Conservation (phyloP, 2,888 invertebrate genomes). For the Sphinx pinastri region DNA sequence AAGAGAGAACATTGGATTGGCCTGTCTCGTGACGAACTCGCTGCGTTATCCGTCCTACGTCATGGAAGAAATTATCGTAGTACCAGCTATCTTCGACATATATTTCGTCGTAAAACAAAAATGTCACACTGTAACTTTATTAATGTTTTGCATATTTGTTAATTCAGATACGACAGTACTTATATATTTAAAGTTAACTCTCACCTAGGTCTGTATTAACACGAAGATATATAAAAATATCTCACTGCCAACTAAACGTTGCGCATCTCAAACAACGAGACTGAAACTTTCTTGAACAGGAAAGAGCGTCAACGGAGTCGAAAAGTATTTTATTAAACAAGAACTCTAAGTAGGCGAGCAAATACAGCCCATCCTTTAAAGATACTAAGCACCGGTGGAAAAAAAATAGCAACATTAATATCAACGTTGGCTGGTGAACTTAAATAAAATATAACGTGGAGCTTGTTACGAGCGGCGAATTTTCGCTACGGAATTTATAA, state of each 20-base stretch:
- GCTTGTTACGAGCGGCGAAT: slow-evolving; percentile 20
- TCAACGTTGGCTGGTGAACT: background rate
- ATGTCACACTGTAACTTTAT: too few relatives aligned
- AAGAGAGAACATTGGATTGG: too few relatives aligned
- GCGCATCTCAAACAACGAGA: slow-evolving; percentile 11
- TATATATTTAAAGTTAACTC: too few relatives aligned
- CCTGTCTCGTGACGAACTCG: too few relatives aligned
- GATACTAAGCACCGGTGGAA: slow-evolving; percentile 17
- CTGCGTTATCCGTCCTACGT: too few relatives aligned
- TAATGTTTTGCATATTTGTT: too few relatives aligned
- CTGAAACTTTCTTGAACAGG: slow-evolving; percentile 13
- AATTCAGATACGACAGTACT: too few relatives aligned
- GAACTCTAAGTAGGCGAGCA: slow-evolving; percentile 17
- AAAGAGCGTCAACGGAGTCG: slow-evolving; percentile 7
- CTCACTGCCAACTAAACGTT: background rate
- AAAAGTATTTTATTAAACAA: slow-evolving; percentile 28
- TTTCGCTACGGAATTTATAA: slow-evolving; percentile 25
- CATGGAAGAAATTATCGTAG: too few relatives aligned
- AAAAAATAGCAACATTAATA: slow-evolving; percentile 28
- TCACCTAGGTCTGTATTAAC: background rate
- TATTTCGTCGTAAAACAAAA: too few relatives aligned
- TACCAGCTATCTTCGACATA: too few relatives aligned
- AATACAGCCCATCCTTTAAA: slow-evolving; percentile 25
- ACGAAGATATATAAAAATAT: background rate
- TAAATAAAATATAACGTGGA: slow-evolving; percentile 11